Conservation (phyloP, 2,113 vertebrate genomes). For the Oreochromis aureus region DNA sequence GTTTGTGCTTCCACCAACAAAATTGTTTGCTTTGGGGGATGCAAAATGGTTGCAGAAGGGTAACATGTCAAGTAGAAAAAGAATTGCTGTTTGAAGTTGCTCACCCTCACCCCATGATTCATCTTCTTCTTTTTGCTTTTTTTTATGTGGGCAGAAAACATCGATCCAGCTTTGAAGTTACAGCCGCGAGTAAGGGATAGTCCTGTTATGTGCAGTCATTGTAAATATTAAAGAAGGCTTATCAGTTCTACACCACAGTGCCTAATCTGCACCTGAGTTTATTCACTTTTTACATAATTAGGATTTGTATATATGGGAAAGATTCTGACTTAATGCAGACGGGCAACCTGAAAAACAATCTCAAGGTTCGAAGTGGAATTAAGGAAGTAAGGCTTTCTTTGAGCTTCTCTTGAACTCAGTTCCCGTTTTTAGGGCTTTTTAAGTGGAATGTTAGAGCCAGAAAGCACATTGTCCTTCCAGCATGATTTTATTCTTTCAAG, state of each 20-base stretch:
- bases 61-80: background rate
- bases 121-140: background rate
- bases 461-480: background rate
- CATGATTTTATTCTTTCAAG: background rate
- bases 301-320: background rate
- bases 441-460: background rate
- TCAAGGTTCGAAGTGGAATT: background rate
- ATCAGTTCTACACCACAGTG: background rate
- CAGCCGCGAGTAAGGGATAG: background rate
- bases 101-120: background rate
- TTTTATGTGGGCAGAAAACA: background rate
- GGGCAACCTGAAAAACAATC: background rate
- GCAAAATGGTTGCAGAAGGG: background rate
- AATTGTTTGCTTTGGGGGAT: background rate
- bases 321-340: background rate
- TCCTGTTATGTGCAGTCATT: constrained; percentile 39
- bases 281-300: constrained; percentile 2
- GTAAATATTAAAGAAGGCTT: constrained; percentile 23
- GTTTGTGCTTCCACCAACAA: background rate
- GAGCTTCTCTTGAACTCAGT: background rate
- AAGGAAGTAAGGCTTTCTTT: background rate
- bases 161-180: background rate
- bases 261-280: constrained; percentile 56
- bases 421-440: background rate
- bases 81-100: background rate